Conservation (phyloP, 1,140 invertebrate species). For the Cyclina sinensis region DNA sequence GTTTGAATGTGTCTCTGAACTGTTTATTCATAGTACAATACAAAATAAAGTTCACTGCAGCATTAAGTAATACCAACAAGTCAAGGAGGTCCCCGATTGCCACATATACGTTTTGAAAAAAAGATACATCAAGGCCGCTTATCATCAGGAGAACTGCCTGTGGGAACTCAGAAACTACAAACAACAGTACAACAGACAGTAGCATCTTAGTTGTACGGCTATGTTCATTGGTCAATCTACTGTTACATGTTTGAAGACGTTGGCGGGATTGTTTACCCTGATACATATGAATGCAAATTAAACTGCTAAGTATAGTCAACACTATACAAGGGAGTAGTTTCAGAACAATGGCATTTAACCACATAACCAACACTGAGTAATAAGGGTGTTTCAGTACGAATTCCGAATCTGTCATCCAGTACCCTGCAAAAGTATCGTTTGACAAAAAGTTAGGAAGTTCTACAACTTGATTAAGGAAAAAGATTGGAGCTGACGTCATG, state of each 20-base stretch:
- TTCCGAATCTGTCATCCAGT: slow-evolving; percentile 70
- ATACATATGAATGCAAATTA: no score
- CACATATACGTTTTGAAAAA: slow-evolving; percentile 85
- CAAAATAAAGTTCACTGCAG: slow-evolving; percentile 96
- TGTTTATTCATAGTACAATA: slow-evolving; percentile 98
- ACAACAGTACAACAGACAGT: slow-evolving; percentile 94
- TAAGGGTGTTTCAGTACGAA: slow-evolving; percentile 66
- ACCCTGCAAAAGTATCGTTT: slow-evolving; percentile 60
- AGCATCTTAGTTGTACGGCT: slow-evolving; percentile 96
- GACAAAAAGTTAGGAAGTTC: slow-evolving; percentile 34
- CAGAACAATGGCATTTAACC: slow-evolving; percentile 94
- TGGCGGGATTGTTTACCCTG: no score
- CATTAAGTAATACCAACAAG: slow-evolving; percentile 95
- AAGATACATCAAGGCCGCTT: slow-evolving; percentile 78
- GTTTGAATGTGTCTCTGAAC: slow-evolving; percentile 95
- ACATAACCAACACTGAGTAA: slow-evolving; percentile 88
- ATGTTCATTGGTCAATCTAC: no score
- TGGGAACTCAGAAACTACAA: slow-evolving; percentile 95
- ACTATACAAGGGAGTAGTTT: slow-evolving; percentile 93
- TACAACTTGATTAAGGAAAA: slow-evolving; percentile 84
- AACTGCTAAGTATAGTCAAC: no score
- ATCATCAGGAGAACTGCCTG: slow-evolving; percentile 86
- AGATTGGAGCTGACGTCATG: slow-evolving; percentile 93
- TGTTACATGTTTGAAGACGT: no score
- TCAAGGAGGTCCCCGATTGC: slow-evolving; percentile 96